Conservation (phyloP, 2,797 vertebrate species). For the Lepilemur septentrionalis region DNA sequence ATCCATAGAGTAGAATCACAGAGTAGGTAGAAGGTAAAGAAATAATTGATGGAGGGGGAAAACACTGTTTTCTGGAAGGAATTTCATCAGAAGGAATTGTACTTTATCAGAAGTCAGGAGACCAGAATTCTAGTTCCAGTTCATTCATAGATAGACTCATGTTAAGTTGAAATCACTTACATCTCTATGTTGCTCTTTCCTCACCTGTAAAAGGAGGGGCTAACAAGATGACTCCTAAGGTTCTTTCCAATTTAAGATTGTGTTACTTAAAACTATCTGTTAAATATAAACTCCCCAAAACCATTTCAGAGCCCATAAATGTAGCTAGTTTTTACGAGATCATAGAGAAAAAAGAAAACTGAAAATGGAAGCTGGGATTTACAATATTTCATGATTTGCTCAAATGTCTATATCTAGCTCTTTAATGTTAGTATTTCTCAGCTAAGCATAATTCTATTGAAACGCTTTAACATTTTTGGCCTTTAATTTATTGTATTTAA, state of each 20-base stretch:
- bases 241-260: not conserved
- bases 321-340: not conserved
- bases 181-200: not conserved
- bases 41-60: not conserved
- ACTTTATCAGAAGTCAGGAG: not conserved
- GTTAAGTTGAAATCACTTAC: not conserved
- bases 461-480: constrained; percentile 23
- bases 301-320: not conserved
- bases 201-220: not conserved
- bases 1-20: not conserved
- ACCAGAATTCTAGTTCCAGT: not conserved
- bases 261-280: constrained; percentile 5
- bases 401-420: not conserved
- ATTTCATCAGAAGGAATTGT: not conserved
- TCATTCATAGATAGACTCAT: not conserved
- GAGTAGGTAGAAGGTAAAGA: not conserved
- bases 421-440: constrained; percentile 32
- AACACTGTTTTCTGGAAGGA: not conserved
- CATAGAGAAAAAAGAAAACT: not conserved
- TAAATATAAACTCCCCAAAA: constrained; percentile 25
- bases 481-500: constrained; percentile 61
- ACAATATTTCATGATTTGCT: not conserved
- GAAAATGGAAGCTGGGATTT: not conserved
- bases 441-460: not conserved
- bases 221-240: not conserved